Evolutionary conservation across 2,113 vertebrate genomes (phyloP).

Genomic region (Apeltes quadracus): DNA sequence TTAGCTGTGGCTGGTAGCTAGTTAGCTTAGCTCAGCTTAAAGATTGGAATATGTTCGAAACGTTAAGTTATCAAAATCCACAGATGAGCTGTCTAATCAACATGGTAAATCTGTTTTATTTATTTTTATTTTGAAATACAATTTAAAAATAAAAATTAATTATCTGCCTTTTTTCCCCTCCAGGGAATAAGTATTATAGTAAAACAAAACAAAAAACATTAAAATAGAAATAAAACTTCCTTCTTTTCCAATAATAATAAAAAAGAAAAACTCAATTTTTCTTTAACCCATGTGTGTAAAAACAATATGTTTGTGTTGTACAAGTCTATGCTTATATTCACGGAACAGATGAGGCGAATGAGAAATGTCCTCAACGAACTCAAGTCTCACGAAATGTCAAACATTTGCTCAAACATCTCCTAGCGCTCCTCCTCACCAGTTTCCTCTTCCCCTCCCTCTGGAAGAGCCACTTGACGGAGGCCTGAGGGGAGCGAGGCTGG

Average conservation of each 20-base stretch:
- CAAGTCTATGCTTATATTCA: not conserved
- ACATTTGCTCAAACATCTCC: not conserved
- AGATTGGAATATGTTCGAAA: not conserved
- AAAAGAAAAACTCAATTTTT: no score
- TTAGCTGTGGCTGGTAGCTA: not conserved
- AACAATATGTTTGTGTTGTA: not conserved
- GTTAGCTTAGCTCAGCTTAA: constrained; percentile 9
- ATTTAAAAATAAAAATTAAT: no score
- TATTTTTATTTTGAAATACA: no score
- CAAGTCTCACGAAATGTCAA: not conserved
- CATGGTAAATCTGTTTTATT: not conserved
- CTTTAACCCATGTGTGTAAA: not conserved
- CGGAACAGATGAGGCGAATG: not conserved
- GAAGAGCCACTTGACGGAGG: constrained; percentile 84
- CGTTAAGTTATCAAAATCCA: not conserved
- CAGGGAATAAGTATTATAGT: no score
- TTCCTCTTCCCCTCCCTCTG: constrained; percentile 81
- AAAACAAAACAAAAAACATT: no score
- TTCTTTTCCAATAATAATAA: no score
- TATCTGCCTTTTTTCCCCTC: no score
- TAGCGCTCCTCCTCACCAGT: constrained; percentile 73
- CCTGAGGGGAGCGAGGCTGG: constrained; percentile 84
- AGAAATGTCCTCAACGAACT: not conserved
- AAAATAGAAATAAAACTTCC: no score
- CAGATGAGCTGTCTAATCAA: not conserved